phyloP scores from a whole-genome alignment of 2,113 vertebrate species.

The Rhagologus leucostigma region DNA sequence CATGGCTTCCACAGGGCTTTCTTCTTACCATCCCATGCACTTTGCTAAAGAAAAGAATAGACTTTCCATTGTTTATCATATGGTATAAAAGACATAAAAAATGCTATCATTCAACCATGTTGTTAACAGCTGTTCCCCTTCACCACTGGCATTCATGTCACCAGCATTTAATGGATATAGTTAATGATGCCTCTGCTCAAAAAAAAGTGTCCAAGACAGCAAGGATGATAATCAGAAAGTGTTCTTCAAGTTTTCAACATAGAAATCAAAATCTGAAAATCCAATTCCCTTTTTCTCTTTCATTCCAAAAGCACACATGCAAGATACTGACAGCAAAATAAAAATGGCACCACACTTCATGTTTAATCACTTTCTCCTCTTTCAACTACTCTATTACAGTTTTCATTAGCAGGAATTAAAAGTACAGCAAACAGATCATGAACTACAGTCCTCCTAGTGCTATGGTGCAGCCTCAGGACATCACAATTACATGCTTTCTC shows the following conservation, averaged over 20 bases:
- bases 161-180: background rate
- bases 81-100: background rate
- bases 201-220: background rate
- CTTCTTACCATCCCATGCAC: background rate
- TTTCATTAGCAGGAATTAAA: conserved; percentile 34
- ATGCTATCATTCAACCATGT: background rate
- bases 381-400: background rate
- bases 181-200: background rate
- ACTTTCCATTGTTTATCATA: background rate
- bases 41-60: background rate
- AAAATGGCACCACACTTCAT: background rate
- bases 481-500: background rate
- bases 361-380: background rate
- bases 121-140: background rate
- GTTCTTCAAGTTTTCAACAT: background rate
- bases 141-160: background rate
- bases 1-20: background rate
- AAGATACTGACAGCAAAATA: background rate
- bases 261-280: background rate
- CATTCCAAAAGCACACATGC: background rate
- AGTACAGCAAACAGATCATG: background rate
- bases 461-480: background rate
- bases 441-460: background rate
- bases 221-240: background rate
- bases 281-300: background rate